Conservation (phyloP, 2,113 vertebrate species). For the Pangasianodon hypophthalmus region DNA sequence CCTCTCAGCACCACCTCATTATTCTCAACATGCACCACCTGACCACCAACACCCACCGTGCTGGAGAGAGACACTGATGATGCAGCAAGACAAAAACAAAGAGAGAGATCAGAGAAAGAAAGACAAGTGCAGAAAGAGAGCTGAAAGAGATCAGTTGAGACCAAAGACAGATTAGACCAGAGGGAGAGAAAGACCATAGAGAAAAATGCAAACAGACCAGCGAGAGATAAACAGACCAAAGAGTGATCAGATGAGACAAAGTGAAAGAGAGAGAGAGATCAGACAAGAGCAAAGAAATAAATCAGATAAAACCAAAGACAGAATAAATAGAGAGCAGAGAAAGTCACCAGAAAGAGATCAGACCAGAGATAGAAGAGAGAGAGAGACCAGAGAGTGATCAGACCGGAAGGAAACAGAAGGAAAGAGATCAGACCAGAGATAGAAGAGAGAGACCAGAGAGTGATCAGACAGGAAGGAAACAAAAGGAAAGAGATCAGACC, state of each 20-base stretch:
- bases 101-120: conserved; percentile 18
- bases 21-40: conserved; percentile 92
- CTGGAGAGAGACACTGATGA: conserved; percentile 89
- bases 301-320: not conserved
- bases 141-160: conserved; percentile 23
- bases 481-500: not conserved
- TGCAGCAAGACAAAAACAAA: not conserved
- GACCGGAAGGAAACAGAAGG: not conserved
- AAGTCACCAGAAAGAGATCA: not conserved
- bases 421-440: not conserved
- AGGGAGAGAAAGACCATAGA: no score
- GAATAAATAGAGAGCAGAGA: not conserved
- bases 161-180: not conserved
- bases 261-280: not conserved
- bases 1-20: conserved; percentile 90
- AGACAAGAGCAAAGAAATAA: not conserved
- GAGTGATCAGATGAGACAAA: not conserved
- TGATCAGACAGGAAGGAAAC: not conserved
- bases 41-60: conserved; percentile 90
- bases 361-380: not conserved
- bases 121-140: not conserved
- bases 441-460: not conserved
- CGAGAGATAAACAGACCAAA: conserved; percentile 1
- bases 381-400: not conserved
- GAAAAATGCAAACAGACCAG: not conserved